These are phyloP conservation scores for Myotis davidii DNA, from an alignment of 2,113 vertebrate genomes.

Conservation along the genomic window DNA sequence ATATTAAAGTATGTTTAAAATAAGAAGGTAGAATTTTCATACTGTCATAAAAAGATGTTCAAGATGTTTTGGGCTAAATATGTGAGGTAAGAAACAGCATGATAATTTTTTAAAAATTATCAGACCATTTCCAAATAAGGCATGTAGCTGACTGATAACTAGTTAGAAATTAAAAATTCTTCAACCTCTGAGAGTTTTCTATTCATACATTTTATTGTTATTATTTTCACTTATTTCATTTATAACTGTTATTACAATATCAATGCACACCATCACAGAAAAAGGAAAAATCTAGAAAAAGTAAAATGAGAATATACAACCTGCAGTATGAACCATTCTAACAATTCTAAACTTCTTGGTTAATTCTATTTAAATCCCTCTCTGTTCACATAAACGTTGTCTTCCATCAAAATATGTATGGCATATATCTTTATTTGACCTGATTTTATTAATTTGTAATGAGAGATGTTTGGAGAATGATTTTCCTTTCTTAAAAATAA, in stretches of 20 bases:
- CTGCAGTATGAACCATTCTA: background rate
- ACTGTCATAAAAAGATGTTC: background rate
- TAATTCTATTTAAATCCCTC: constrained; percentile 29
- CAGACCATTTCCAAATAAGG: constrained; percentile 21
- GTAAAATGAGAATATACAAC: constrained; percentile 1
- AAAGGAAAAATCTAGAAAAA: constrained; percentile 4
- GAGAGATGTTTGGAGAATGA: background rate
- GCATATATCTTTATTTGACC: background rate
- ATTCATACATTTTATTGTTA: constrained; percentile 26
- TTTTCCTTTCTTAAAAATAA: background rate
- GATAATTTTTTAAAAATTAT: background rate
- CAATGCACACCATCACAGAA: background rate
- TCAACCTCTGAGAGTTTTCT: background rate
- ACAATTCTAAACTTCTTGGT: background rate
- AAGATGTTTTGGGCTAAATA: background rate
- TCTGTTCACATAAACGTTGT: background rate
- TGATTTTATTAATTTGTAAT: constrained; percentile 7
- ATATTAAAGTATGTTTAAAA: background rate
- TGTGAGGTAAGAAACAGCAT: background rate
- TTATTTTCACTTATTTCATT: background rate
- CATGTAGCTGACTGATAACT: background rate
- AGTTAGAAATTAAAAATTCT: background rate
- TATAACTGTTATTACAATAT: constrained; percentile 1
- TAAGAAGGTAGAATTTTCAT: background rate
- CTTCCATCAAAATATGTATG: constrained; percentile 21